Evolutionary conservation across 1,140 invertebrate genomes (phyloP).

Genomic region (Drepana arcuata): DNA sequence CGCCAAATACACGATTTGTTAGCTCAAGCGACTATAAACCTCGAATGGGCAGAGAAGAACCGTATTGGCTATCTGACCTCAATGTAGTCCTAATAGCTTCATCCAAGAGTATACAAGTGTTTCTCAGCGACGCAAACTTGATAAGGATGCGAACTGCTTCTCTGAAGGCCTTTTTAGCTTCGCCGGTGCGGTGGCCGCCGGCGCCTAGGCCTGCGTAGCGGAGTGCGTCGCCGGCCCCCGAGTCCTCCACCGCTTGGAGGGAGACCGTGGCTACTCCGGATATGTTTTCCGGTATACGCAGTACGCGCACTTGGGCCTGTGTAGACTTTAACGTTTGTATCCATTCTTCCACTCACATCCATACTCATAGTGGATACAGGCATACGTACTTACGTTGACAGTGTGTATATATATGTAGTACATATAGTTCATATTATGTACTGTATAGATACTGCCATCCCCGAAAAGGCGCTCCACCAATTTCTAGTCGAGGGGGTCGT

Average conservation of each 20-base stretch:
- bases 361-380: background rate
- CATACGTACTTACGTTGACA: too few relatives aligned
- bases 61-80: too few relatives aligned
- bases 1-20: too few relatives aligned
- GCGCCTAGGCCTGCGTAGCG: conserved; percentile 50
- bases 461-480: too few relatives aligned
- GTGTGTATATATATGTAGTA: too few relatives aligned
- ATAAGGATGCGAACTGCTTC: conserved; percentile 45
- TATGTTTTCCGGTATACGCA: conserved; percentile 50
- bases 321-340: too few relatives aligned
- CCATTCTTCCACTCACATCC: too few relatives aligned
- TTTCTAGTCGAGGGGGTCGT: too few relatives aligned
- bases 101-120: conserved; percentile 44
- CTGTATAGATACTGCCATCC: too few relatives aligned
- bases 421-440: too few relatives aligned
- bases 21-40: too few relatives aligned
- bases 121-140: conserved; percentile 56
- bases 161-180: conserved; percentile 56
- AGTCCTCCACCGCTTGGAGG: conserved; percentile 40
- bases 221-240: conserved; percentile 26
- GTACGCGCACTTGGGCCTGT: conserved; percentile 55
- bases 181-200: conserved; percentile 50
- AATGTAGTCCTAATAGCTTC: conserved; percentile 45
- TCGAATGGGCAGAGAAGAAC: too few relatives aligned
- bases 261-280: conserved; percentile 47